Percentiles rank a stretch among this genome's conserved stretches.
Conservation (phyloP, 2,113 vertebrate species). For the Urocolius indicus region DNA sequence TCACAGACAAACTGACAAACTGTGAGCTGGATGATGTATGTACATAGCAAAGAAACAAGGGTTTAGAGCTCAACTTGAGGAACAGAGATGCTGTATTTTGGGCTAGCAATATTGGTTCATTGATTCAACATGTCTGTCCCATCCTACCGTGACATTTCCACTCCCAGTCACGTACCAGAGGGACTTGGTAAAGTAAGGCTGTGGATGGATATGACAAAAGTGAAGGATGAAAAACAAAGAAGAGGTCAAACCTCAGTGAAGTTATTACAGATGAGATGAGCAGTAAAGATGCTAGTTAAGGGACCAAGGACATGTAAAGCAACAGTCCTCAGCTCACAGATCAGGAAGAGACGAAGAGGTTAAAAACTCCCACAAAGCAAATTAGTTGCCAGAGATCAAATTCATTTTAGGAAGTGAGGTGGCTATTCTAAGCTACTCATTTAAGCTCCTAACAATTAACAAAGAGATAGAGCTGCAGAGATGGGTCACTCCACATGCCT, state of each 20-base stretch:
- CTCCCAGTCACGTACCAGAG: neutral
- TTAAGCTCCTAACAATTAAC: neutral
- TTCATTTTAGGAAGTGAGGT: neutral
- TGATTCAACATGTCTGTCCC: neutral
- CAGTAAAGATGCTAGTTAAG: neutral
- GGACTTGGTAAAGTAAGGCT: neutral
- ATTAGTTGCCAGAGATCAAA: neutral
- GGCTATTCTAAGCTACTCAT: neutral
- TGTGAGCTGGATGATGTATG: neutral
- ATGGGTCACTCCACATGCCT: rapidly evolving
- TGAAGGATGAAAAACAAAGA: neutral
- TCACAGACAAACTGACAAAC: neutral
- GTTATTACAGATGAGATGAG: rapidly evolving
- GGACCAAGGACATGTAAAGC: neutral
- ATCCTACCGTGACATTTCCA: neutral
- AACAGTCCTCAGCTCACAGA: neutral
- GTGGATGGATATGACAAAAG: neutral
- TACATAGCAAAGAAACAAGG: neutral
- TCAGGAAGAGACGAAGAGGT: neutral
- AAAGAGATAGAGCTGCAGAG: neutral
- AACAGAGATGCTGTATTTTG: neutral
- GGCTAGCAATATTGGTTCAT: neutral
- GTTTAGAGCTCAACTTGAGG: neutral
- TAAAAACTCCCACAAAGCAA: neutral
- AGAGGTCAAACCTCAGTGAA: neutral